Conservation (phyloP, 2,888 invertebrate genomes). For the Podotricha telesiphe region DNA sequence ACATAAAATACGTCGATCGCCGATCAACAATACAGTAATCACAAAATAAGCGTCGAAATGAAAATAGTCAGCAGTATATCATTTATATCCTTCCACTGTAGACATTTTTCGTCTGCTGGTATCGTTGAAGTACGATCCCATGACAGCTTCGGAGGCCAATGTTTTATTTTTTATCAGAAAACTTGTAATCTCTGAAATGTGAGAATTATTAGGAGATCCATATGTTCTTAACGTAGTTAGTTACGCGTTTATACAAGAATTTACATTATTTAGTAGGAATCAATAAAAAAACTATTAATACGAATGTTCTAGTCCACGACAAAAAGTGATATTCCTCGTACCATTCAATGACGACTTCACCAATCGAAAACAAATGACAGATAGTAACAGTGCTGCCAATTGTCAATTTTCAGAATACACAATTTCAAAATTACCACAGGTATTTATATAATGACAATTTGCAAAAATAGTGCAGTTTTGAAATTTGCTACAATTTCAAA, state of each 20-base stretch:
- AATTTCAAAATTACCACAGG: conserved; percentile 20
- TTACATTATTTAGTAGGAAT: conserved; percentile 31
- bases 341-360: conserved; percentile 57
- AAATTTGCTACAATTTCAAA: background rate
- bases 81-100: conserved; percentile 77
- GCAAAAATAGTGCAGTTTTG: background rate
- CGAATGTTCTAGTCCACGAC: conserved; percentile 64
- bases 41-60: conserved; percentile 44
- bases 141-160: conserved; percentile 69
- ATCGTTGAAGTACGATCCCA: conserved; percentile 71
- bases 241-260: conserved; percentile 32
- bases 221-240: conserved; percentile 17
- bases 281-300: conserved; percentile 42
- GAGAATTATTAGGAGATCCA: conserved; percentile 27
- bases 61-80: conserved; percentile 51
- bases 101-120: conserved; percentile 71
- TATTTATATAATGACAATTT: background rate
- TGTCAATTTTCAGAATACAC: conserved; percentile 22
- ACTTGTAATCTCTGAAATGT: conserved; percentile 33
- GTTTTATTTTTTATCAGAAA: conserved; percentile 55
- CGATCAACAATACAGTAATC: conserved; percentile 59
- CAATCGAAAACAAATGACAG: conserved; percentile 58
- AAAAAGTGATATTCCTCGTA: conserved; percentile 62
- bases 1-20: conserved; percentile 69
- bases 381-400: conserved; percentile 48